Base-by-base conservation (phyloP, 2,113 vertebrate species). In the Bothrops jararaca region DNA sequence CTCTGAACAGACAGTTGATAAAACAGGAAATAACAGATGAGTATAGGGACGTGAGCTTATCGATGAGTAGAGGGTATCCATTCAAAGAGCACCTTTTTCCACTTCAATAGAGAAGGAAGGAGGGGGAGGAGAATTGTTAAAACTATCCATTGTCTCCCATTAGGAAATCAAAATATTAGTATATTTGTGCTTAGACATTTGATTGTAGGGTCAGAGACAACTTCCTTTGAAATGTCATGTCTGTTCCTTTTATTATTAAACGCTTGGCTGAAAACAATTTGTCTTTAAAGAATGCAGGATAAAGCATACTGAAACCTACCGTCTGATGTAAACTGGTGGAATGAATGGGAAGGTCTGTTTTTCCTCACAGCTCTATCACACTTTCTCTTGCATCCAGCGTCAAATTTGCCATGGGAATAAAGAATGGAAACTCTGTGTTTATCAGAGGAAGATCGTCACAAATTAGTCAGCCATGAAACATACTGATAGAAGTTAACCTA, bases 401-500 rank as follows among this genome's bases (percentile, higher is more conserved):
- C 45, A 95, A 87, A 86, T 8, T 50, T 93, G 48, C 50, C 86
- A 5, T 58, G 34, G 34, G 45, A 94, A 89, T 5, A 94, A 7
- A 89, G 57, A 60, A 89, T 3, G 5, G 26, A 56, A 95, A 86
- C 89, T 92, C 52, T 89, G 88, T 54, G 92, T 89, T 88, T 90
- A 90, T 90, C 92, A 86, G 80, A 93, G 89, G 92, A 93, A 93
- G 86, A 90, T 93, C 74, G 80, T 93, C 88, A 93, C 80, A 85
- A 42, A 53, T 86, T 90, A 90, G 80, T 90, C 92, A 93, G 89
- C 88, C 85, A 23, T 90, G 80, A 93, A 90, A 86, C 20, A 57
- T 89, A 92, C 87, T 92, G 92, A 92, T 89, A 92, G 92, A 92
- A 10, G 26, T 92, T 85, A 85, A 85, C 64, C 88, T 89, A 89